Base-by-base conservation (phyloP, 2,888 invertebrate species). In the Saturnia japonica region DNA sequence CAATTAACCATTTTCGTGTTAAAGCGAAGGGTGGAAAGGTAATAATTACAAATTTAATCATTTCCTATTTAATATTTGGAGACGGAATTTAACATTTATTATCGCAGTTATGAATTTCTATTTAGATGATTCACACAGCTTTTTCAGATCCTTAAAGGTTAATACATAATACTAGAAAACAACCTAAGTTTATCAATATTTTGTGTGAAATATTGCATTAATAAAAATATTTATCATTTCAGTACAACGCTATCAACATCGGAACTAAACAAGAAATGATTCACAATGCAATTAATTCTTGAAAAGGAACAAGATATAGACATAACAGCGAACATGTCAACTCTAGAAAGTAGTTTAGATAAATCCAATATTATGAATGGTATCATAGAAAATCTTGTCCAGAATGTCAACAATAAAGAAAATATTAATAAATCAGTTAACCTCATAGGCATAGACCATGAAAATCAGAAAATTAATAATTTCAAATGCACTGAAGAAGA, bases 241-340 rank as follows among this genome's bases (percentile, higher is more conserved):
- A 90, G 90, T 78, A 70, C 72, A 62, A 69, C 72, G 80, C 74
- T 71, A 75, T 77, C 77, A 71, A 78, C 70, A 76, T 70, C 80
- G 77, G 78, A 25, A 68, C 43, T 42, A 73, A 64, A 76, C 69
- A 83, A 80, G 88, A 87, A 82, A 91, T 88, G 89, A 78, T 82
- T 84, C 82, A 92, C 86, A 84, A 93, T 94, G 93, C 92, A 93
- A 91, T 84, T 93, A 82, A 88, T 91, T 81, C 76, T 88, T 75
- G 86, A 88, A 72, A 78, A 84, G 80, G 89, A 90, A 75, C 75
- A 81, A 72, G 75, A 80, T 72, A 76, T 84, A 79, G 84, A 83
- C 72, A 81, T 88, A 78, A 80, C 82, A 71, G 81, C 76, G 73
- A 89, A 86, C 74, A 94, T 93, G 93, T 82, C 91, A 12, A 79